These are phyloP conservation scores for Cheumatopsyche charites DNA, from an alignment of 1,140 invertebrate genomes.

Conservation along the genomic window DNA sequence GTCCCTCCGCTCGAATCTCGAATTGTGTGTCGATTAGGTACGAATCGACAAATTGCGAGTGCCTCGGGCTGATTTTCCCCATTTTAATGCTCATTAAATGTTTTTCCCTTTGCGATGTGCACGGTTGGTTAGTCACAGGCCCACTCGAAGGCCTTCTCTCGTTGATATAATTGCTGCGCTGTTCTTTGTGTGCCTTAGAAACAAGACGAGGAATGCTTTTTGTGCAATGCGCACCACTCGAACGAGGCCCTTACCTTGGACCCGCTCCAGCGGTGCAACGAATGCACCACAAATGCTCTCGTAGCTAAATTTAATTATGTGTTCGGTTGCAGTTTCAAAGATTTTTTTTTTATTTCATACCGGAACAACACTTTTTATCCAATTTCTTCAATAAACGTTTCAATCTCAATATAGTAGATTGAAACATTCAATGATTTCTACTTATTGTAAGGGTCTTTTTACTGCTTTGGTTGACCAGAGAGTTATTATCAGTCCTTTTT, in stretches of 20 bases:
- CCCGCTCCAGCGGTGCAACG: not conserved
- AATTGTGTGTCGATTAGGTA: not conserved
- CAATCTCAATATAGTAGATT: too few relatives aligned
- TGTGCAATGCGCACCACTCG: not conserved
- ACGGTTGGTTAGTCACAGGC: constrained; percentile 37
- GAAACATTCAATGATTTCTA: too few relatives aligned
- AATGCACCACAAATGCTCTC: not conserved
- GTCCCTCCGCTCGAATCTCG: too few relatives aligned
- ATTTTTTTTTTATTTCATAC: too few relatives aligned
- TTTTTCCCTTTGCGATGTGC: constrained; percentile 22
- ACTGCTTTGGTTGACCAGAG: too few relatives aligned
- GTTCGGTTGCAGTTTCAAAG: not conserved
- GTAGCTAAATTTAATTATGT: not conserved
- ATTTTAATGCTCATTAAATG: constrained; percentile 17
- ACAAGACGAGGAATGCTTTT: not conserved
- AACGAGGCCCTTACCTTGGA: too few relatives aligned
- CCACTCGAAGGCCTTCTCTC: constrained; percentile 29
- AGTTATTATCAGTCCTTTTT: too few relatives aligned
- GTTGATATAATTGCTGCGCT: constrained; percentile 37
- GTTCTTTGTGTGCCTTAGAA: constrained; percentile 15
- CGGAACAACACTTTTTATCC: too few relatives aligned
- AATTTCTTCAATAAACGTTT: too few relatives aligned
- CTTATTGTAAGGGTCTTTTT: too few relatives aligned
- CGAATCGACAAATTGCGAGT: constrained; percentile 22
- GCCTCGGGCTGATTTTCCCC: too few relatives aligned